Percentiles rank a stretch among this genome's conserved stretches.
phyloP scores from a whole-genome alignment of 2,797 vertebrate species.

The Enteromius anoplus region DNA sequence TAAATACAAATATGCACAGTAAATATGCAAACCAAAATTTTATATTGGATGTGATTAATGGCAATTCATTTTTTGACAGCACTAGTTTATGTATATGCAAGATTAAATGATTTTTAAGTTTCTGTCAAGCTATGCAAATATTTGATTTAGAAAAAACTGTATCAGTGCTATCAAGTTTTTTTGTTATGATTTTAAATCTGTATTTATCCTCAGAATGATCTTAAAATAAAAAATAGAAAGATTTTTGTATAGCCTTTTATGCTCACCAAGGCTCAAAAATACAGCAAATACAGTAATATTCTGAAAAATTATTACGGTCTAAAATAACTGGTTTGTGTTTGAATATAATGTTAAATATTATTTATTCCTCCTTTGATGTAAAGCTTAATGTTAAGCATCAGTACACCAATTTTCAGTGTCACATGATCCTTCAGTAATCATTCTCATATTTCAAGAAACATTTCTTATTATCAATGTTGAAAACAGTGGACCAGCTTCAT shows the following conservation, averaged over 20 bases:
- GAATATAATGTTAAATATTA: no score
- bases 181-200: not conserved
- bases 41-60: no score
- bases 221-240: not conserved
- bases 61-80: no score
- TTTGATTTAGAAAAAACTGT: not conserved
- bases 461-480: not conserved
- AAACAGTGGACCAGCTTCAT: no score
- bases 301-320: no score
- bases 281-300: no score
- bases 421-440: not conserved
- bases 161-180: not conserved
- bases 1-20: no score
- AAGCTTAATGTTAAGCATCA: not conserved
- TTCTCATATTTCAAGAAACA: not conserved
- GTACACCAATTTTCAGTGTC: not conserved
- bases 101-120: not conserved
- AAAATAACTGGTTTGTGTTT: no score
- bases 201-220: not conserved
- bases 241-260: no score
- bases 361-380: no score
- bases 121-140: not conserved
- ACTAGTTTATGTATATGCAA: not conserved
- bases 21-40: no score
- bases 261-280: no score